Base-by-base conservation (phyloP, 2,888 invertebrate genomes). In the Clostera curtula region DNA sequence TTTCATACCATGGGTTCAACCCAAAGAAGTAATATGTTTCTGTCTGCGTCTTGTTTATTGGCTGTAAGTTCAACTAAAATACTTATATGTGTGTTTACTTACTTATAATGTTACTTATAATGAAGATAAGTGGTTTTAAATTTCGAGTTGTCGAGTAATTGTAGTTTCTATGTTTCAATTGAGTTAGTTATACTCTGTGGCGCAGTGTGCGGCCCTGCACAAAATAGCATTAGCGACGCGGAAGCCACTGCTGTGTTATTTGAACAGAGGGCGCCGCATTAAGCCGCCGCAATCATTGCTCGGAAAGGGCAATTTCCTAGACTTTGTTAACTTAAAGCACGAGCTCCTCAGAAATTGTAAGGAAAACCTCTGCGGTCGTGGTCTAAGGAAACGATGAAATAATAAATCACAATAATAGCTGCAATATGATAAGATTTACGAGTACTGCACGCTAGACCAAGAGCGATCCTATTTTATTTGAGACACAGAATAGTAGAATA, bases 301-400 rank as follows among this genome's bases (percentile, higher is more conserved):
- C 49, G 57, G 64, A 69, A 74, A 66, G 68, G 59, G 74, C 69
- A 80, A 80, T 79, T 80, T 79, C 59, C 69, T 61, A 65, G 67
- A 50, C 56, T 65, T 54, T 65, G 66, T 68, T 66, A 69, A 65
- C 60, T 64, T 55, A 54, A 61, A 71, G 67, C 72, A 73, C 72
- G 70, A 74, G 64, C 57, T 62, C 41, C 34, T 50, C 40, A 56
- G 64, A 64, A 61, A 72, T 69, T 66, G 67, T 60, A 62, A 62
- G 59, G 64, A 56, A 49, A 60, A 56, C 53, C 55, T 55, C 56
- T 50, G 49, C 49, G 50, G 53, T 64, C 72, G 66, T 67, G 65
- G 63, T 54, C 51, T 53, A 57, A 52, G 63, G 64, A 64, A 70
- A 70, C 62, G 57, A 64, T 61, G 60, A 63, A 66, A 71, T 65